Conservation (phyloP, 2,797 vertebrate species). For the Neomorphus geoffroyi region DNA sequence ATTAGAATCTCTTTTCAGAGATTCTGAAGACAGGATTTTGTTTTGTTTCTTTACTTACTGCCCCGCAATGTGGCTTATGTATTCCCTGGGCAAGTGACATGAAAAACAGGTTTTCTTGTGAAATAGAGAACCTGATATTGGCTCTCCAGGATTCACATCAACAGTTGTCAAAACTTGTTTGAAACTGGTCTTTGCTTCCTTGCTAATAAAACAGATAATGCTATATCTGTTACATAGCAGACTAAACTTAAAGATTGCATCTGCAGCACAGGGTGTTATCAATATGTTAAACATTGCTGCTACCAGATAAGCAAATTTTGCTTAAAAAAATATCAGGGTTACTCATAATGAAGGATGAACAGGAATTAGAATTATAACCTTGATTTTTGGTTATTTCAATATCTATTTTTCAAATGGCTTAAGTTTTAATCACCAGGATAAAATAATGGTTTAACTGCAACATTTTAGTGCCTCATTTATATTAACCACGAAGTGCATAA, state of each 20-base stretch:
- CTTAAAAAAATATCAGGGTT: not conserved
- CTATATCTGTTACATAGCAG: not conserved
- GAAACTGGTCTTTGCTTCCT: not conserved
- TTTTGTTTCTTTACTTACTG: not conserved
- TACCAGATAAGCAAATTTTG: not conserved
- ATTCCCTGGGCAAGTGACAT: not conserved
- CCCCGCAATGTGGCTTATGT: not conserved
- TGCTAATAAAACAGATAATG: not conserved
- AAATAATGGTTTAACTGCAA: too few relatives aligned
- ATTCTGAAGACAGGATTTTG: not conserved
- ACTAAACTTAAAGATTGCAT: not conserved
- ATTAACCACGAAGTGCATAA: not conserved
- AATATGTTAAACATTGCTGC: not conserved
- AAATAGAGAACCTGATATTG: not conserved
- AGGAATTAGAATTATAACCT: not conserved
- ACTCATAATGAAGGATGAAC: not conserved
- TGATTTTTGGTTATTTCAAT: not conserved
- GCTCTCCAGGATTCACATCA: not conserved
- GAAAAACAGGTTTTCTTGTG: not conserved
- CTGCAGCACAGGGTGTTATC: not conserved
- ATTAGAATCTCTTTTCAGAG: not conserved
- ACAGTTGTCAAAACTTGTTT: not conserved
- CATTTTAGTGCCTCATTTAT: rapidly evolving
- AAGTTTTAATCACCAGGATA: too few relatives aligned
- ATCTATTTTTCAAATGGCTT: not conserved